Conservation (phyloP, 2,797 vertebrate genomes). For the Ctenopoma kingsleyae region DNA sequence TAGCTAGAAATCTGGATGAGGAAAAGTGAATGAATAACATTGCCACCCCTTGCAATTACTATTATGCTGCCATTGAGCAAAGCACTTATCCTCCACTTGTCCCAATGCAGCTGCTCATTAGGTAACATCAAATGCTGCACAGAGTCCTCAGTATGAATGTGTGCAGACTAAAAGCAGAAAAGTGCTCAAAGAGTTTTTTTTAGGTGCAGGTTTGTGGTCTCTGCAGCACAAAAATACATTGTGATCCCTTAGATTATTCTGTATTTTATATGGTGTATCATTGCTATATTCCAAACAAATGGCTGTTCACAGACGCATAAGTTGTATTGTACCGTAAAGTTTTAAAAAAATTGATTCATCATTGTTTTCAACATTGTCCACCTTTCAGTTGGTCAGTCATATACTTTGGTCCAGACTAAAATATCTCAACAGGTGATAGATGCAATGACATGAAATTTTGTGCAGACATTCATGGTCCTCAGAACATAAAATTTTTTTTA, state of each 20-base stretch:
- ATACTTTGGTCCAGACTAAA: background rate
- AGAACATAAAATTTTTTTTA: conserved; percentile 3
- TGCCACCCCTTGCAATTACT: conserved; percentile 51
- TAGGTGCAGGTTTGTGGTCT: background rate
- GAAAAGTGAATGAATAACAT: conserved; percentile 59
- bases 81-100: conserved; percentile 66
- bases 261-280: too few relatives aligned
- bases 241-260: background rate
- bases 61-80: conserved; percentile 61
- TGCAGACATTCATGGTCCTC: background rate
- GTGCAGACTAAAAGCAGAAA: conserved; percentile 1
- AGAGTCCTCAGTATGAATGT: conserved; percentile 6
- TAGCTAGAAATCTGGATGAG: conserved; percentile 35
- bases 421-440: too few relatives aligned
- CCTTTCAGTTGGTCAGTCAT: background rate
- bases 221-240: background rate
- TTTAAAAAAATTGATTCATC: too few relatives aligned
- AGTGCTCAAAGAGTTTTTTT: background rate
- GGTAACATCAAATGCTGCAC: conserved; percentile 26
- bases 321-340: too few relatives aligned
- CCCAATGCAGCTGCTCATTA: conserved; percentile 73
- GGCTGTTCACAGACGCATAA: too few relatives aligned
- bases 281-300: too few relatives aligned
- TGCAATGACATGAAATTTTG: background rate
- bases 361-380: too few relatives aligned